Percentiles rank a stretch among this genome's conserved stretches.
These are phyloP conservation scores for Centropus unirufus DNA, from an alignment of 2,113 vertebrate species.

Conservation along the genomic window DNA sequence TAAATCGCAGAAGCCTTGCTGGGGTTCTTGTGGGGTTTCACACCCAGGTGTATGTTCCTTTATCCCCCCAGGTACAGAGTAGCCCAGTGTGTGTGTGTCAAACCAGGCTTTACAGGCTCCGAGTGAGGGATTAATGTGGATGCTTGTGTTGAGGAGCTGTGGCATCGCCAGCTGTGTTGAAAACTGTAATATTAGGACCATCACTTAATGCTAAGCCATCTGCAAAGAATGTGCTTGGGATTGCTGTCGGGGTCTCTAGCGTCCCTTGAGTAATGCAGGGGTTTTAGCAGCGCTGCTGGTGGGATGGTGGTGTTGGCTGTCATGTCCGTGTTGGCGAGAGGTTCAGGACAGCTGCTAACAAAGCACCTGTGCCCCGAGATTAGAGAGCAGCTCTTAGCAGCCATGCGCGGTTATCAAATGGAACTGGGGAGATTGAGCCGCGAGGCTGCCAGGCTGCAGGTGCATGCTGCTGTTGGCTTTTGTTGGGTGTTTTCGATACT, in stretches of 20 bases:
- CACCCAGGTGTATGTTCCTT: background rate
- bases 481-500: background rate
- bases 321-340: background rate
- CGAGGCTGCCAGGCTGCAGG: background rate
- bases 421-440: background rate
- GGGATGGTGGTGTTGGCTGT: background rate
- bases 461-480: constrained; percentile 7
- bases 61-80: background rate
- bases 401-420: background rate
- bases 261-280: accelerated
- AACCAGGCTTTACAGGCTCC: background rate
- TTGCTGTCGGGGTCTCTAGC: accelerated
- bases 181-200: background rate
- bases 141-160: background rate
- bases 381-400: constrained; percentile 2
- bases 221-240: background rate
- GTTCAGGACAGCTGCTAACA: background rate
- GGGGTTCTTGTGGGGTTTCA: background rate
- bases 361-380: background rate
- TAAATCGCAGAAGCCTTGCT: background rate
- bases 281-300: background rate
- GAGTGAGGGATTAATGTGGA: background rate
- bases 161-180: background rate
- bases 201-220: accelerated
- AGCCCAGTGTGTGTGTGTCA: background rate